Evolutionary conservation across 2,888 invertebrate genomes (phyloP).

Genomic region (Lasius platythorax): DNA sequence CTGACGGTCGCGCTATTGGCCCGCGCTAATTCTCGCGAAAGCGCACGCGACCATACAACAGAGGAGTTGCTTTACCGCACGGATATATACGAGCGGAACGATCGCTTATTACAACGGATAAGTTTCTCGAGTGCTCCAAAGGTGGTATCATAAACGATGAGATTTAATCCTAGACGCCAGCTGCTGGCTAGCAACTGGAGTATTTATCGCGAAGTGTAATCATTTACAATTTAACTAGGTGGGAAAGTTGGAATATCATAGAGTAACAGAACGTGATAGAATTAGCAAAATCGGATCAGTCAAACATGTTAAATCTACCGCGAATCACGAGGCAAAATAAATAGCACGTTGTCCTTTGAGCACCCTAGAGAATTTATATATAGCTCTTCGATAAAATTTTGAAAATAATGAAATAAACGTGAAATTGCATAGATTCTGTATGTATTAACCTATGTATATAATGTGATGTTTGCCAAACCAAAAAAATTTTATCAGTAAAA

Average conservation of each 20-base stretch:
- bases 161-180: constrained; percentile 22
- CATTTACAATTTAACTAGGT: constrained; percentile 25
- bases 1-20: constrained; percentile 35
- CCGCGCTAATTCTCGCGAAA: constrained; percentile 24
- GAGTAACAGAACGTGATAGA: not conserved
- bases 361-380: not conserved
- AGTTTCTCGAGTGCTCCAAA: constrained; percentile 10
- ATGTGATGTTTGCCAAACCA: not conserved
- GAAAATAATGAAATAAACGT: constrained; percentile 2
- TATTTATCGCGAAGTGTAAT: constrained; percentile 25
- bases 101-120: constrained; percentile 19
- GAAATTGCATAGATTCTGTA: not conserved
- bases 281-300: not conserved
- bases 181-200: not conserved
- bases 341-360: not conserved
- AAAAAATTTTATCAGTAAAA: not conserved
- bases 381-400: not conserved
- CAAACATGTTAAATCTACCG: not conserved
- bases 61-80: not conserved
- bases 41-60: constrained; percentile 5
- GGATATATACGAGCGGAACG: constrained; percentile 20
- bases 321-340: not conserved
- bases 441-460: not conserved
- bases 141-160: not conserved
- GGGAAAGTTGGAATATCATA: constrained; percentile 2